phyloP scores from a whole-genome alignment of 2,888 invertebrate genomes.

The Cosmopolites sordidus region DNA sequence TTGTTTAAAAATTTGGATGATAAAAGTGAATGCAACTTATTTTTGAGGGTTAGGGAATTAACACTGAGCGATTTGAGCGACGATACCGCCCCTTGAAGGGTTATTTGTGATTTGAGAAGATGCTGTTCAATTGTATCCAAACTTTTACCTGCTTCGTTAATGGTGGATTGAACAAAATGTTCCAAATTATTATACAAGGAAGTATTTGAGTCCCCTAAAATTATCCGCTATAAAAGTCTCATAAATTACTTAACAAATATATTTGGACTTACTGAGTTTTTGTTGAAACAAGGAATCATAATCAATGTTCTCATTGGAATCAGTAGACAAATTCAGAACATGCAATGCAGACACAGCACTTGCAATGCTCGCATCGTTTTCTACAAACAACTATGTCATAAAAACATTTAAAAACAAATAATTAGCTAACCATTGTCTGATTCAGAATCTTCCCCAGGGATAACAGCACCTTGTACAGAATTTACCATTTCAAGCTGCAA shows the following conservation, averaged over 20 bases:
- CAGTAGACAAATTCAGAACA: conserved; percentile 17
- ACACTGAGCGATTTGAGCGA: conserved; percentile 41
- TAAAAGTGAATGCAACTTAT: conserved; percentile 41
- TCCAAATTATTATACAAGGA: conserved; percentile 39
- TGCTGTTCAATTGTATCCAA: conserved; percentile 42
- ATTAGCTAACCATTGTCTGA: conserved; percentile 41
- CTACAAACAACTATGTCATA: conserved; percentile 28
- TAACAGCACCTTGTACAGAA: conserved; percentile 41
- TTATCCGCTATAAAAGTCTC: no score
- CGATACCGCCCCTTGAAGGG: conserved; percentile 43
- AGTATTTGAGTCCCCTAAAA: conserved; percentile 43
- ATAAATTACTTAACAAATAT: no score
- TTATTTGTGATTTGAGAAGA: conserved; percentile 44
- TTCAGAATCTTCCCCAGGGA: conserved; percentile 47
- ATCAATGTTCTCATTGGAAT: conserved; percentile 22
- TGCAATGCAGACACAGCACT: conserved; percentile 39
- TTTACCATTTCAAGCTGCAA: conserved; percentile 30
- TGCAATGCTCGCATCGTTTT: conserved; percentile 37
- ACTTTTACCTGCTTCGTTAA: conserved; percentile 39
- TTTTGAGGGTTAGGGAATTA: conserved; percentile 41
- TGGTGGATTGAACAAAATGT: conserved; percentile 33
- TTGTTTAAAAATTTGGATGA: conserved; percentile 43
- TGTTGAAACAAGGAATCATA: conserved; percentile 40
- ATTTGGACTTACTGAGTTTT: conserved; percentile 38
- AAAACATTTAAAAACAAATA: not conserved